Evolutionary conservation across 2,888 invertebrate species (phyloP), one percentile per base, ranked within the genome.

Genomic region (Scelioninae gen. 1): DNA sequence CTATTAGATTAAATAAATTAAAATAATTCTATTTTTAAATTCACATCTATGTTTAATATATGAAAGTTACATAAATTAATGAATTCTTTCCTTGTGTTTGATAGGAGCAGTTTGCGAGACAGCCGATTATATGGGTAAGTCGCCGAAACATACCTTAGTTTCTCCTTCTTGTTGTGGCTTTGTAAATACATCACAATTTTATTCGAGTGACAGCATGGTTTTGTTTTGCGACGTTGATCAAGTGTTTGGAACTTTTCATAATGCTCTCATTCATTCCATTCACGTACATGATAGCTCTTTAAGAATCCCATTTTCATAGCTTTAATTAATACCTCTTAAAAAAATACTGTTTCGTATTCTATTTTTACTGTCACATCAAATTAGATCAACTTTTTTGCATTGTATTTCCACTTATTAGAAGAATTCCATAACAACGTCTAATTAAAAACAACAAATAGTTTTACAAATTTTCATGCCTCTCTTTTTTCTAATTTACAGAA

Each of bases 61-160:
- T 23, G 4, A 23, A 23, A n/a, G n/a, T n/a, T n/a, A n/a, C n/a
- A 43, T 43, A n/a, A 5, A 47, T 15, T 58, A 23, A 16, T 58
- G n/a, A 38, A 38, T 43, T 5, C 56, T 68, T 38, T 40, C 7
- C 60, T 91, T 90, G 86, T 89, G 85, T 88, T 88, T 80, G 86
- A 92, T 94, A 97, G 96, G 95, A 95, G 96, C 95, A 96, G 96
- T 94, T 96, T 97, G 94, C 96, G 96, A 93, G 97, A 97, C 94
- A 96, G 96, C 95, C 96, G 96, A 93, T 95, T 97, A 93, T 97
- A 97, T 93, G 97, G 97, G 95, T 94, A 93, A 95, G 94, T 94
- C 87, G 87, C 81, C 69, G 76, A 86, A 80, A 79, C 16, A 40
- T 16, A 72, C 0, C 1, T 75, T 71, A 38, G 84, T 74, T 76